Base-by-base conservation (phyloP, 2,797 vertebrate genomes). In the Sebastes hubbsi region DNA sequence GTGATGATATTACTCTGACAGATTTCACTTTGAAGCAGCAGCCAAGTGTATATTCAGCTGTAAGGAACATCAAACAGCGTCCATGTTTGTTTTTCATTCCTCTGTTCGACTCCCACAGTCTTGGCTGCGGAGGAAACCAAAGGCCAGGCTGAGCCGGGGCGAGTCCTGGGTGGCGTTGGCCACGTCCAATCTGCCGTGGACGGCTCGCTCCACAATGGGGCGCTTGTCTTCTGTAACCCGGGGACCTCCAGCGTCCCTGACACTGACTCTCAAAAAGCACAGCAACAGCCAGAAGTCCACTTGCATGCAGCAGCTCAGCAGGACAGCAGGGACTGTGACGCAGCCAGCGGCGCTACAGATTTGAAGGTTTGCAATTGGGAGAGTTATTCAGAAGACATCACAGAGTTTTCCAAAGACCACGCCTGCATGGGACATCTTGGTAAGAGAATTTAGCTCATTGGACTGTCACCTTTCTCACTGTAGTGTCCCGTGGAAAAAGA, bases 191-290 rank as follows among this genome's bases (percentile, higher is more conserved):
- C 52, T 69, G 80, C 80, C 10, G 49, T 62, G 61, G 85, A 82
- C 2, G 8, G 30, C 72, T 63, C 60, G 13, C 24, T 87, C 42
- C 85, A 81, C 62, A 87, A 84, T 7, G 75, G 72, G 32, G 27
- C 67, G 0, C 89, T 95, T 10, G 85, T 95, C 84, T 89, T 95
- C 82, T 91, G 92, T 81, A 96, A 96, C 87, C 90, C 87, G 2
- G 89, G 81, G 38, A 77, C 90, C 18, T 84, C 87, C 68, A 87
- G 84, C 32, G 32, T 89, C 65, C 72, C 87, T 27, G 87, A 80
- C 2, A 10, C 63, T 2, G 73, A 82, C 62, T 32, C 52, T 64
- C 14, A 77, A 29, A 74, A 30, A 2, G 54, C 42, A 29, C 29
- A 22, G 3, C 58, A 63, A 27, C 59, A 63, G 14, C 46, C 30